These are phyloP conservation scores for Aphodius granarius DNA, from an alignment of 2,888 invertebrate species.

Conservation along the genomic window DNA sequence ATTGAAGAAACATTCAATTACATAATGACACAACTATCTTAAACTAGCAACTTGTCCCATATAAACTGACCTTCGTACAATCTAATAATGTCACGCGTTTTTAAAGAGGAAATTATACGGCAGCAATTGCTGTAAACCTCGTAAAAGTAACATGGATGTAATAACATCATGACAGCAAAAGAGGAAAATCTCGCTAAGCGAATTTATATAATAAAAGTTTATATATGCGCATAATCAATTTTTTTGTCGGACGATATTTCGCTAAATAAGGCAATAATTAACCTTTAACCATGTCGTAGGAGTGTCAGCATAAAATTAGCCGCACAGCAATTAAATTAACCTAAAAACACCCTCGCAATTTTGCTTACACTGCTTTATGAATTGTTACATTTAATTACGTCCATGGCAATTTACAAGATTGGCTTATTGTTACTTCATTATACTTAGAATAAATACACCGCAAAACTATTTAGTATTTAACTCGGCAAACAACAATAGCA, in stretches of 20 bases:
- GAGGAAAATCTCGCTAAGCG: not conserved
- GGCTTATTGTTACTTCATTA: no score
- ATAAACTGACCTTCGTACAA: not conserved
- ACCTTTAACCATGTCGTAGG: not conserved
- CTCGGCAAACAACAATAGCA: no score
- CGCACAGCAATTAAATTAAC: not conserved
- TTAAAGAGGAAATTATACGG: not conserved
- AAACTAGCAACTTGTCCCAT: not conserved
- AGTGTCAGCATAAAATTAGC: not conserved
- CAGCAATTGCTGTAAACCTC: not conserved
- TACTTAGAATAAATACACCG: no score
- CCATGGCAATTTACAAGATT: no score
- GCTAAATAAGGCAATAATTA: not conserved
- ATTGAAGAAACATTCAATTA: not conserved
- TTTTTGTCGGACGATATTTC: not conserved
- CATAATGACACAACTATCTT: not conserved
- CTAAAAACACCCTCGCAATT: not conserved
- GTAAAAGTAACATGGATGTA: not conserved
- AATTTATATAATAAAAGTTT: not conserved
- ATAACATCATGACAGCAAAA: not conserved
- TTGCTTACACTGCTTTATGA: not conserved
- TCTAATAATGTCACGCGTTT: not conserved
- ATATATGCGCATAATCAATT: not conserved
- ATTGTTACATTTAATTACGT: no score
- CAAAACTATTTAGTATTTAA: no score